phyloP scores from a whole-genome alignment of 2,113 vertebrate genomes.

The Stigmatopora argus region DNA sequence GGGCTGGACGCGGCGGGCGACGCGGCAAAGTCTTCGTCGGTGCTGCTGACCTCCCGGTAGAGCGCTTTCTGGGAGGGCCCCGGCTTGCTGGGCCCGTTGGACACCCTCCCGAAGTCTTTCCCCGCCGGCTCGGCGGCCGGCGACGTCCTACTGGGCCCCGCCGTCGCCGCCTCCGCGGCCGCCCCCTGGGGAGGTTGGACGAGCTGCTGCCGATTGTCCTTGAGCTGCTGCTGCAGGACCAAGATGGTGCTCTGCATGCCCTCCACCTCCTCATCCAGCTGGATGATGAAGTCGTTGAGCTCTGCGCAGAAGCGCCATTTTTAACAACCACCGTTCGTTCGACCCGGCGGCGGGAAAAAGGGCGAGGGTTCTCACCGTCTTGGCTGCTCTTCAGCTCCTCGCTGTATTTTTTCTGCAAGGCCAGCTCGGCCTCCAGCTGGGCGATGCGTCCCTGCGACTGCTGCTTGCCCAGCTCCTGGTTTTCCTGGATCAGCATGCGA shows the following conservation, averaged over 20 bases:
- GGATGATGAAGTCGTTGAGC: constrained; percentile 98
- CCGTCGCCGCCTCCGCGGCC: constrained; percentile 43
- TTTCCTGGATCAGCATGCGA: constrained; percentile 99
- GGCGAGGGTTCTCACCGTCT: constrained; percentile 74
- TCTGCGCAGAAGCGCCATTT: constrained; percentile 72
- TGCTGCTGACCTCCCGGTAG: constrained; percentile 87
- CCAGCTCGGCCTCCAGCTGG: constrained; percentile 97
- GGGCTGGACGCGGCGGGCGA: constrained; percentile 85
- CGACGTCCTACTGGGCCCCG: constrained; percentile 85
- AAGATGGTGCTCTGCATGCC: constrained; percentile 99
- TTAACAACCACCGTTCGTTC: too few relatives aligned
- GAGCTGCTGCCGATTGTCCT: constrained; percentile 87
- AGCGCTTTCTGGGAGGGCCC: constrained; percentile 85
- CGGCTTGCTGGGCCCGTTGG: constrained; percentile 93
- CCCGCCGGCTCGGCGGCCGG: constrained; percentile 70
- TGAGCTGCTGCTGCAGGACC: constrained; percentile 94
- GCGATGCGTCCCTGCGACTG: constrained; percentile 98
- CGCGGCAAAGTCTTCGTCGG: constrained; percentile 87
- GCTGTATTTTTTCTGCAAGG: constrained; percentile 99
- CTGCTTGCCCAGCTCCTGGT: constrained; percentile 98
- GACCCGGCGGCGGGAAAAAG: too few relatives aligned
- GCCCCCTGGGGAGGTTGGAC: constrained; percentile 77
- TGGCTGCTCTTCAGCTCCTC: constrained; percentile 99
- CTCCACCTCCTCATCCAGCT: constrained; percentile 98
- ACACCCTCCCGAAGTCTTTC: constrained; percentile 90